A percentile compares a stretch with the other conserved stretches of the same genome.
Conservation (phyloP, 2,113 vertebrate genomes). For the Pica pica region DNA sequence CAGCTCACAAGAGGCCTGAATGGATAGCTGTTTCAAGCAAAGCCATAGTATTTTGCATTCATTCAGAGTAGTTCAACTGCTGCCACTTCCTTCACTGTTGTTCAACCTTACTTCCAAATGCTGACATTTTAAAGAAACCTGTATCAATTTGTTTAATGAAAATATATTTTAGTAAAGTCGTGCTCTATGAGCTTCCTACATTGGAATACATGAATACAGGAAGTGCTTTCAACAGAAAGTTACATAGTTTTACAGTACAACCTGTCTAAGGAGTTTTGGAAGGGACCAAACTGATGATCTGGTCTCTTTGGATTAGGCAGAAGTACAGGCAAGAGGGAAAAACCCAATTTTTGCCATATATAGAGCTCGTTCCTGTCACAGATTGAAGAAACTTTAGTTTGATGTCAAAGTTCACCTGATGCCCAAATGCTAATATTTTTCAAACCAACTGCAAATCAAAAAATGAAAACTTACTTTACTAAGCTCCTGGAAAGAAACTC, state of each 20-base stretch:
- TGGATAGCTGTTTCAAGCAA: not conserved
- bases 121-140: slow-evolving; percentile 39
- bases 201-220: slow-evolving; percentile 67
- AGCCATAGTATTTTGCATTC: not conserved
- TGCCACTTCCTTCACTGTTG: not conserved
- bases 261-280: slow-evolving; percentile 67
- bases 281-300: slow-evolving; percentile 59
- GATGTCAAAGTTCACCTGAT: slow-evolving; percentile 38
- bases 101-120: not conserved
- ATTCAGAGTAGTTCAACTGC: not conserved
- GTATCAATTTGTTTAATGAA: slow-evolving; percentile 20
- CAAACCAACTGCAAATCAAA: slow-evolving; percentile 13
- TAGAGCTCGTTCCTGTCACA: slow-evolving; percentile 38
- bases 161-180: slow-evolving; percentile 55
- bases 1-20: not conserved
- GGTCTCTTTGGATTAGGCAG: slow-evolving; percentile 70
- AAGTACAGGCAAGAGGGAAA: slow-evolving; percentile 63
- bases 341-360: slow-evolving; percentile 25
- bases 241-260: slow-evolving; percentile 72
- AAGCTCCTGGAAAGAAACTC: slow-evolving; percentile 20
- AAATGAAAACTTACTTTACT: slow-evolving; percentile 5
- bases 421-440: slow-evolving; percentile 43
- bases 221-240: slow-evolving; percentile 77
- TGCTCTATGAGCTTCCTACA: slow-evolving; percentile 64
- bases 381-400: slow-evolving; percentile 41